These are phyloP conservation scores for Engystomops pustulosus DNA, from an alignment of 2,113 vertebrate species.

Conservation along the genomic window DNA sequence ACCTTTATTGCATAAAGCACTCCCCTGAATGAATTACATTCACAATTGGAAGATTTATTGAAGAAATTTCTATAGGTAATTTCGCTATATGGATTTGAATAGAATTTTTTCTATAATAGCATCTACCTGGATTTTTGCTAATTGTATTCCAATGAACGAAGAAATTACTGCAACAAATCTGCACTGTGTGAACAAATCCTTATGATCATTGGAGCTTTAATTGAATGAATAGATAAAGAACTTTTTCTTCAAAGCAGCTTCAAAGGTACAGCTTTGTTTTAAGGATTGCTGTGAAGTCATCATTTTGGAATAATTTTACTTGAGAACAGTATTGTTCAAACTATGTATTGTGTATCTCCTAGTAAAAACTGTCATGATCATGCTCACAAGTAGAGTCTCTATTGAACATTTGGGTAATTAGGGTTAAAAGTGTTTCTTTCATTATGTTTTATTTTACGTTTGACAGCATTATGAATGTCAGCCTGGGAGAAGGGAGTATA, in stretches of 20 bases:
- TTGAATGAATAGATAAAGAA: neutral
- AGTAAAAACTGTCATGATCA: slow-evolving; percentile 20
- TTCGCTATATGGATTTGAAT: too few species aligned
- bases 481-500: slow-evolving; percentile 32
- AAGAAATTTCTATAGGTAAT: too few species aligned
- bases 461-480: slow-evolving; percentile 54
- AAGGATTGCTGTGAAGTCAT: neutral
- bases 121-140: too few species aligned
- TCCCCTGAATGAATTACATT: too few species aligned
- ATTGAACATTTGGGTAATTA: slow-evolving; percentile 21
- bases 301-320: neutral
- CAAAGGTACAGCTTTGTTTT: neutral
- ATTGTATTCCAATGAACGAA: too few species aligned
- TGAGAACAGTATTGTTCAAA: neutral
- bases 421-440: slow-evolving; percentile 23
- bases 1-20: too few species aligned
- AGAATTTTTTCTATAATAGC: too few species aligned
- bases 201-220: neutral
- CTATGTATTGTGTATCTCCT: neutral
- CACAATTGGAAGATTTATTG: too few species aligned
- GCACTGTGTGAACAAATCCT: too few species aligned
- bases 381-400: slow-evolving; percentile 13
- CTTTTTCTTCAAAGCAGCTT: neutral
- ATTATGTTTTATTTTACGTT: slow-evolving; percentile 44
- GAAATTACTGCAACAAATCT: too few species aligned